Evolutionary conservation across 2,797 vertebrate genomes (phyloP), one percentile per base, ranked within the genome.

Genomic region (Pseudochirops corinnae): DNA sequence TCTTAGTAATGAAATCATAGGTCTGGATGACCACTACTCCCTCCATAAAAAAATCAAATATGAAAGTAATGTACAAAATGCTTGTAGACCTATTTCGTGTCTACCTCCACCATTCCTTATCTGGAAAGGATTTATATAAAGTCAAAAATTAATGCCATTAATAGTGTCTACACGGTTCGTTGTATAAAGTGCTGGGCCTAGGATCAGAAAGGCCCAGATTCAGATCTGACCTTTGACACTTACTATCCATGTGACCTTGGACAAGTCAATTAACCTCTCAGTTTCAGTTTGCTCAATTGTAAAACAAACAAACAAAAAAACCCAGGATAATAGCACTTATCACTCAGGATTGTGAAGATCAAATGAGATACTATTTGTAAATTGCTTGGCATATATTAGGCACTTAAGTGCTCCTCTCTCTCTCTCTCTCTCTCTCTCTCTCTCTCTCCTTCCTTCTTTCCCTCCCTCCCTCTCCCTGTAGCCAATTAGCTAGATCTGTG

Each of bases 31-130:
- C 39, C 39, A 33, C n/a, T 2, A 6, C 39, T 82, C 21, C 26
- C 26, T 58, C n/a, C 9, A 82, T 56, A 56, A 46, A 82, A 82
- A 82, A 24, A 46, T 26, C 21, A 26, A 46, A 24, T 92, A 55
- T 67, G 55, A 11, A 31, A 18, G 7, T 28, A 74, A 46, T 39
- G 94, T 90, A 91, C 90, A 96, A 96, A 93, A 94, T 14, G 26
- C 39, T 4, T n/a, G 29, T 60, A 11, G 53, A 28, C 26, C n/a
- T 26, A 56, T 12, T 12, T 29, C 52, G 58, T 52, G 67, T 82
- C 16, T 26, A 92, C 3, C 53, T 1, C 5, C 58, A 39, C 87
- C 50, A 18, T 67, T 14, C 21, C 4, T 57, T 94, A 53, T 58
- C 50, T 91, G 53, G 93, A 92, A 9, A 92, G 11, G 82, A 6